A percentile compares a stretch with the other conserved stretches of the same genome.
Evolutionary conservation across 2,888 invertebrate species (phyloP).

Genomic region (Meiosimyza decipiens): DNA sequence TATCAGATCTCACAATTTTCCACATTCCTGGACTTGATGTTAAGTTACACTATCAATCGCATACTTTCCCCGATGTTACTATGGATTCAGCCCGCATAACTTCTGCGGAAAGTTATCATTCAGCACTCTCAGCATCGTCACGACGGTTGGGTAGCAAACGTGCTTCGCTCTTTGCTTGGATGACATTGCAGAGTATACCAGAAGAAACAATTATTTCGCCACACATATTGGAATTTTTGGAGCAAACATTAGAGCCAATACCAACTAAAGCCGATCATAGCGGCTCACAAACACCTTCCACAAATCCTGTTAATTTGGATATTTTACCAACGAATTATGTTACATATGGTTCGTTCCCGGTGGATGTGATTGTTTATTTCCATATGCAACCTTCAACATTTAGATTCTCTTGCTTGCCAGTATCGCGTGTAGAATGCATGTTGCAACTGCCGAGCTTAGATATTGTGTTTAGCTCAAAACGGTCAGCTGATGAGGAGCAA

Average conservation of each 20-base stretch:
- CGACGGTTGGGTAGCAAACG: slow-evolving; percentile 81
- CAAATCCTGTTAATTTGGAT: slow-evolving; percentile 68
- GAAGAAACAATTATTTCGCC: slow-evolving; percentile 98
- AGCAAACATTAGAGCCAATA: slow-evolving; percentile 96
- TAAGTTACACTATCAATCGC: slow-evolving; percentile 86
- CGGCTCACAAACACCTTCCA: slow-evolving; percentile 59
- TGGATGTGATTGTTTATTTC: slow-evolving; percentile 98
- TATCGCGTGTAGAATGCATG: slow-evolving; percentile 95
- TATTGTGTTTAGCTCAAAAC: slow-evolving; percentile 95
- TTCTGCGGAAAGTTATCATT: slow-evolving; percentile 54
- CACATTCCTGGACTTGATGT: slow-evolving; percentile 92
- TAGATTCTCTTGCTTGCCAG: slow-evolving; percentile 94
- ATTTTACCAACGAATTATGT: slow-evolving; percentile 79
- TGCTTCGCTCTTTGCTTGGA: slow-evolving; percentile 92
- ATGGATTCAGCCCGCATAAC: slow-evolving; percentile 51
- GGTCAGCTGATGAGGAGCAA: slow-evolving; percentile 77
- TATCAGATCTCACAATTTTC: slow-evolving; percentile 86
- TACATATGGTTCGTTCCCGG: slow-evolving; percentile 94
- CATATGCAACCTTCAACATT: slow-evolving; percentile 98
- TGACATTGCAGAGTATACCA: slow-evolving; percentile 96
- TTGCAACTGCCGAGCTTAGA: slow-evolving; percentile 95
- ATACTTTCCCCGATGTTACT: slow-evolving; percentile 72
- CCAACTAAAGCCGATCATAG: slow-evolving; percentile 73
- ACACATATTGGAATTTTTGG: slow-evolving; percentile 95
- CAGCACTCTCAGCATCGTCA: slow-evolving; percentile 44